phyloP scores from a whole-genome alignment of 2,113 vertebrate genomes.

The Scatophagus argus region DNA sequence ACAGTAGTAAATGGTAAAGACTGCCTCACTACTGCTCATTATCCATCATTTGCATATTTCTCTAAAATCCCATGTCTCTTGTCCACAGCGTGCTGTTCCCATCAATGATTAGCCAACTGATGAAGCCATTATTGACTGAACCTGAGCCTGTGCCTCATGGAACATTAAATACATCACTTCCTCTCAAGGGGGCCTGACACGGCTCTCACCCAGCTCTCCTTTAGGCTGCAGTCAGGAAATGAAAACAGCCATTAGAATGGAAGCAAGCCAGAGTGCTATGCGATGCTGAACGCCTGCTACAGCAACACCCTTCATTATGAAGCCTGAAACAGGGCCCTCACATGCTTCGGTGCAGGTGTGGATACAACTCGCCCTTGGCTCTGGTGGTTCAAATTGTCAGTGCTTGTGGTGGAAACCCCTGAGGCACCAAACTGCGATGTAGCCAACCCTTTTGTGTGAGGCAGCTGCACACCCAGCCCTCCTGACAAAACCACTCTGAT shows the following conservation, averaged over 20 bases:
- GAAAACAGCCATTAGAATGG: constrained; percentile 66
- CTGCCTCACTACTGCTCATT: background rate
- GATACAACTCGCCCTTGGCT: background rate
- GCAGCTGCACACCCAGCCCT: constrained; percentile 25
- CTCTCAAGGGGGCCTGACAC: constrained; percentile 62
- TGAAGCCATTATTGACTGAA: constrained; percentile 76
- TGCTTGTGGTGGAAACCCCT: constrained; percentile 5
- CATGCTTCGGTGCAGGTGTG: constrained; percentile 31
- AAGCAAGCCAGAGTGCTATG: constrained; percentile 39
- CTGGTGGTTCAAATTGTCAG: background rate
- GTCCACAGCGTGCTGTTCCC: constrained; percentile 32
- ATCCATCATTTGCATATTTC: constrained; percentile 23
- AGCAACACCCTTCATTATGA: constrained; percentile 11
- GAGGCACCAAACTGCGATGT: constrained; percentile 15
- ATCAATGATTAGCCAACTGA: constrained; percentile 75
- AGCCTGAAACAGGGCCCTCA: background rate
- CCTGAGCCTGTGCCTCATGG: constrained; percentile 72
- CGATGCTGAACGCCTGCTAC: constrained; percentile 25
- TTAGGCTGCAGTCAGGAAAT: constrained; percentile 69
- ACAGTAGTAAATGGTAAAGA: background rate
- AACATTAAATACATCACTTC: constrained; percentile 81
- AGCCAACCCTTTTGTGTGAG: constrained; percentile 20
- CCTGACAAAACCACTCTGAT: background rate
- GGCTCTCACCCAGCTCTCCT: constrained; percentile 56
- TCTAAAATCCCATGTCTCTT: constrained; percentile 28